These are phyloP conservation scores for Tonatia bakeri DNA, from an alignment of 2,113 vertebrate genomes.

Conservation along the genomic window DNA sequence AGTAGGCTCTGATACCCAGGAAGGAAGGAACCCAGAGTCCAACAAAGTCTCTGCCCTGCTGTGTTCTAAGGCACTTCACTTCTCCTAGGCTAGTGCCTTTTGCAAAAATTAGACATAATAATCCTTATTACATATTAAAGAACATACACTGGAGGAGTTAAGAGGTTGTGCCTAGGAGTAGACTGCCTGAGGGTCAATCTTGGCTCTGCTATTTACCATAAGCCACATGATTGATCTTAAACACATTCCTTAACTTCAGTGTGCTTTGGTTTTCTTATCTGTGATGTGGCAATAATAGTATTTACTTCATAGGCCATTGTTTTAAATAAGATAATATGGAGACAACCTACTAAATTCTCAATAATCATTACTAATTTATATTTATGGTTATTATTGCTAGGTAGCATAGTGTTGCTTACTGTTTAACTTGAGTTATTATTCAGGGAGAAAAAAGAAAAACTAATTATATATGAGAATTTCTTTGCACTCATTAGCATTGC, in stretches of 20 bases:
- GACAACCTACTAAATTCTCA: background rate
- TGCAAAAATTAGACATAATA: background rate
- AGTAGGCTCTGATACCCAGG: background rate
- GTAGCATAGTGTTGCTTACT: background rate
- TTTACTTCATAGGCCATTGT: background rate
- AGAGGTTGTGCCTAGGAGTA: background rate
- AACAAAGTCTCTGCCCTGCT: background rate
- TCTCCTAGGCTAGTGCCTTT: background rate
- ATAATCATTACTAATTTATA: background rate
- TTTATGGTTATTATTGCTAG: background rate
- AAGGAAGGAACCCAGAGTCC: background rate
- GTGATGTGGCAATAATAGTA: background rate
- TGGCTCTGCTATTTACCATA: background rate
- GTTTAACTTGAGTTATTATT: conserved; percentile 1
- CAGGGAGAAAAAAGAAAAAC: background rate
- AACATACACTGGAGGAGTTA: background rate
- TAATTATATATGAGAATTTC: background rate
- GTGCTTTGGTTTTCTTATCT: background rate
- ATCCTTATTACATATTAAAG: background rate
- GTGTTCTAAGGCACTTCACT: background rate
- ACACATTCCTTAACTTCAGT: background rate
- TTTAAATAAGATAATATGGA: background rate
- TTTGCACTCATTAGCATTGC: background rate
- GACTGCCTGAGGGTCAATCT: background rate
- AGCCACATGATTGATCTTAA: background rate